Evolutionary conservation across 2,888 invertebrate genomes (phyloP), one percentile per base, ranked within the genome.

Genomic region (Dusona sp.): DNA sequence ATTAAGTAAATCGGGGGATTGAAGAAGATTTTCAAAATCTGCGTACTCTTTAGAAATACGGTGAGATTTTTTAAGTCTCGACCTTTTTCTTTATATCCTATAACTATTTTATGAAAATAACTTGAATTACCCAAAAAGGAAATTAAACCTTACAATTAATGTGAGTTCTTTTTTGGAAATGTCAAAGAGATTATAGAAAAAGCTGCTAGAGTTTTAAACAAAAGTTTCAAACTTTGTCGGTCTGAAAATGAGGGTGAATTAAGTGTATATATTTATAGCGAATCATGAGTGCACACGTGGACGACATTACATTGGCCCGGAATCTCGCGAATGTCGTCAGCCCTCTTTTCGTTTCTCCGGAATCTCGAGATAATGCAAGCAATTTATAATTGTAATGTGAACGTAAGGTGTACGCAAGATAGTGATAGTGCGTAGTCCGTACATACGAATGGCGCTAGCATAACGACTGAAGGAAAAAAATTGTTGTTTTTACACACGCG

Each of bases 321-420:
- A 77, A 83, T 79, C 77, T 79, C 70, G 70, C 45, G 45, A 79
- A 83, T 77, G 83, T 79, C 72, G 70, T 64, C 72, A 68, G n/a
- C 70, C 79, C 19, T 45, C 45, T 79, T 77, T 78, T 61, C 79
- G 79, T 77, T 80, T 33, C 77, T 54, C 25, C 70, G 64, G 68
- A 74, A 65, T 73, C 42, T 48, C 42, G 73, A 83, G 86, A 83
- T 78, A 73, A 48, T 54, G 77, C 73, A 61, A n/a, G 68, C 51
- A 42, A 83, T 79, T 85, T 79, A 79, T 75, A 83, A 75, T 74
- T 25, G 33, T 38, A 54, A 78, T 79, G 48, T 65, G 22, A 48
- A 67, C 57, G 22, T 45, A 36, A 81, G n/a, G 36, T 25, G 65
- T 45, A 77, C 51, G 38, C 38, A 78, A 67, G 57, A n/a, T n/a